A percentile compares a stretch with the other conserved stretches of the same genome.
Evolutionary conservation across 2,797 vertebrate genomes (phyloP).

Genomic region (Falco columbarius): DNA sequence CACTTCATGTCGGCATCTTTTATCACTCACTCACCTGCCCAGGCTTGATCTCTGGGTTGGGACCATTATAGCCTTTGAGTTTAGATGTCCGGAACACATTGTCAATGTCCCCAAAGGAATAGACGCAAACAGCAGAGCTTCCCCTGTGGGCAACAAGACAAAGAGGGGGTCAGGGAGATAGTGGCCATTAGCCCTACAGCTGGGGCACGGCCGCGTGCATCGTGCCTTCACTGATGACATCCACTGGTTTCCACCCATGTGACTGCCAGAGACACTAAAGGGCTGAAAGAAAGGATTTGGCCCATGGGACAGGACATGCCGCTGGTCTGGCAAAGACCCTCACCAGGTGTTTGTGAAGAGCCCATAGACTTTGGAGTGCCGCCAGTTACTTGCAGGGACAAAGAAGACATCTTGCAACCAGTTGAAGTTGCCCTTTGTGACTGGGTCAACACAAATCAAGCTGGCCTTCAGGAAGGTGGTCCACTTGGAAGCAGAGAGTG

Average conservation of each 20-base stretch:
- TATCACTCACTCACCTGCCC: conserved; percentile 72
- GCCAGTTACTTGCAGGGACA: conserved; percentile 65
- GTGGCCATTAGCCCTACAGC: background rate
- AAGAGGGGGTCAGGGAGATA: background rate
- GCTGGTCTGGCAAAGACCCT: background rate
- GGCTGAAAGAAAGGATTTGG: background rate
- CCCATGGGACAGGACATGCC: background rate
- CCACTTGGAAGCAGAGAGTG: conserved; percentile 91
- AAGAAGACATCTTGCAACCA: conserved; percentile 76
- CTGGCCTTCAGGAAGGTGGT: conserved; percentile 94
- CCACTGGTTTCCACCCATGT: background rate
- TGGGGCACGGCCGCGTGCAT: background rate
- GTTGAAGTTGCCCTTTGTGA: conserved; percentile 78
- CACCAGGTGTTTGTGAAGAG: conserved; percentile 81
- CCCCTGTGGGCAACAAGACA: conserved; percentile 52
- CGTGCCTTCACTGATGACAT: fast-evolving
- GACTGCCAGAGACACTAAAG: background rate
- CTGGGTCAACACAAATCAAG: conserved; percentile 82
- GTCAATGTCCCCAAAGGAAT: conserved; percentile 74
- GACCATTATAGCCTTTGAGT: conserved; percentile 70
- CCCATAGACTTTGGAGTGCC: conserved; percentile 70
- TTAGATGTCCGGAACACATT: conserved; percentile 67
- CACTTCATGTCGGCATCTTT: fast-evolving
- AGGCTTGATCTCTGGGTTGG: conserved; percentile 68
- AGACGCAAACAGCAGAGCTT: conserved; percentile 77